Evolutionary conservation across 2,797 vertebrate species (phyloP).

Genomic region (Pseudochirops corinnae): DNA sequence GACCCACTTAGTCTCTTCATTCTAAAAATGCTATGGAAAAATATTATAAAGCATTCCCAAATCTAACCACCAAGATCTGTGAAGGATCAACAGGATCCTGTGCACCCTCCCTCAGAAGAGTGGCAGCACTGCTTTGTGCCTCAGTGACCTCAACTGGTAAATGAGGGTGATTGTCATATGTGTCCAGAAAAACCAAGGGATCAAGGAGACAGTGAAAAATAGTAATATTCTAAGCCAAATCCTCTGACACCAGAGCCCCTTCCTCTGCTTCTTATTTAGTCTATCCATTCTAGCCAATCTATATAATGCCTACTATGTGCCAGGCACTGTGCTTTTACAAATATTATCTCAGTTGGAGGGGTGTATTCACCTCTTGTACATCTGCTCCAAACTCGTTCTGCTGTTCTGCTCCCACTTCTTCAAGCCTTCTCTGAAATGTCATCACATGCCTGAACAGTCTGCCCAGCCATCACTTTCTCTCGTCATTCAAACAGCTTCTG

Average conservation of each 20-base stretch:
- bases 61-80: not conserved
- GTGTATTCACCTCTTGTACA: not conserved
- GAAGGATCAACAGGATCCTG: not conserved
- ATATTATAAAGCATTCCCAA: not conserved
- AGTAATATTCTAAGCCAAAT: not conserved
- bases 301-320: not conserved
- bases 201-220: not conserved
- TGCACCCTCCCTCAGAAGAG: not conserved
- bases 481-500: not conserved
- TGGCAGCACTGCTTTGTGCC: not conserved
- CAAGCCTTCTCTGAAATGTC: not conserved
- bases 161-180: not conserved
- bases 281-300: not conserved
- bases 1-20: not conserved
- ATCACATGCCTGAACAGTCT: not conserved
- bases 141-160: not conserved
- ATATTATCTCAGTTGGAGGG: not conserved
- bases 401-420: not conserved
- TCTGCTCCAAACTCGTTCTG: conserved; percentile 33
- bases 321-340: not conserved
- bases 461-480: not conserved
- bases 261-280: not conserved
- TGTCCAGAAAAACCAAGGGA: not conserved
- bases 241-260: not conserved
- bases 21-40: not conserved